phyloP scores from a whole-genome alignment of 2,888 invertebrate genomes.

The Drosophila algonquin region DNA sequence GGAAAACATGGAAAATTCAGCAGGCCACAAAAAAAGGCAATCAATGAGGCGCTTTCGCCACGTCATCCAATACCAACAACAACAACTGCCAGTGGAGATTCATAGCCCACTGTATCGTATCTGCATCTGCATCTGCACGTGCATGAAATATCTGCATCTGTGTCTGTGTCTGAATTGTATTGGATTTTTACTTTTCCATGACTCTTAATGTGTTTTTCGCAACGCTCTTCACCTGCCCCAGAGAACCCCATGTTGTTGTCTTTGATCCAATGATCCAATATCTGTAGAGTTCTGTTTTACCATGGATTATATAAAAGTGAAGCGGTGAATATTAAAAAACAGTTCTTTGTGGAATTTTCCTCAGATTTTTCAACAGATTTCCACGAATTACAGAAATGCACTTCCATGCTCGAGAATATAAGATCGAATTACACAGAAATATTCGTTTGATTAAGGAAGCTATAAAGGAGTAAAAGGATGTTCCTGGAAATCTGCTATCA shows the following conservation, averaged over 20 bases:
- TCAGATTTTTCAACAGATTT: neutral
- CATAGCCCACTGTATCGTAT: slow-evolving; percentile 5
- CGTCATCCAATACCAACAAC: neutral
- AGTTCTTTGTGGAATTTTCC: neutral
- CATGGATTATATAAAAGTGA: neutral
- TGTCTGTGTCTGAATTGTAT: slow-evolving; percentile 18
- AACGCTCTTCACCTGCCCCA: slow-evolving; percentile 14
- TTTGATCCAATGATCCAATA: slow-evolving; percentile 3
- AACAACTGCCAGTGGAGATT: slow-evolving; percentile 21
- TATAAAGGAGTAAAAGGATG: too few relatives aligned
- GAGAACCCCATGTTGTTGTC: neutral
- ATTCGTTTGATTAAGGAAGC: too few relatives aligned
- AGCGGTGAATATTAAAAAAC: neutral
- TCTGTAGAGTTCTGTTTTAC: neutral
- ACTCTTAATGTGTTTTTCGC: slow-evolving; percentile 25
- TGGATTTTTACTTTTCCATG: slow-evolving; percentile 20
- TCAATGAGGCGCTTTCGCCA: slow-evolving; percentile 28
- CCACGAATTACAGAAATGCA: neutral
- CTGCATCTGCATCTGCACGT: too few relatives aligned
- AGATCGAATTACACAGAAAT: too few relatives aligned
- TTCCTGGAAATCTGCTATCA: too few relatives aligned
- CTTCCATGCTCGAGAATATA: neutral
- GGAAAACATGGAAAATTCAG: slow-evolving; percentile 28
- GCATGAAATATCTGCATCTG: neutral
- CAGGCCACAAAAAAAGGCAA: slow-evolving; percentile 37